These are phyloP conservation scores for Nanger granti DNA, from an alignment of 2,113 vertebrate genomes.

Conservation along the genomic window DNA sequence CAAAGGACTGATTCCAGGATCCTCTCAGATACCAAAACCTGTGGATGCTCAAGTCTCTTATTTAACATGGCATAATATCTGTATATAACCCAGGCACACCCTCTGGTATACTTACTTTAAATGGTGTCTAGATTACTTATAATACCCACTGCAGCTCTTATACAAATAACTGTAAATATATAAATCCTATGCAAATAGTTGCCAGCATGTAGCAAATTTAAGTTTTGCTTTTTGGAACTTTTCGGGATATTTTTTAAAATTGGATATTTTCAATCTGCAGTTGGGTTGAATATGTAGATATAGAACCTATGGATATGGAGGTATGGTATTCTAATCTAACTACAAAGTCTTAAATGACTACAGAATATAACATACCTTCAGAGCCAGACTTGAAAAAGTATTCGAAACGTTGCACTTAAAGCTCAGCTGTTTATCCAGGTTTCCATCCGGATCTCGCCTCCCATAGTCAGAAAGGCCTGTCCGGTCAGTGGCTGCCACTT, in stretches of 20 bases:
- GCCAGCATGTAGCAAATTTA: neutral
- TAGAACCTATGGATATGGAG: neutral
- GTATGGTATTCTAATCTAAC: neutral
- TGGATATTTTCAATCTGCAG: neutral
- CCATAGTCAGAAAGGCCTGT: conserved; percentile 78
- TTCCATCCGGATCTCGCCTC: conserved; percentile 82
- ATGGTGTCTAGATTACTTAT: neutral
- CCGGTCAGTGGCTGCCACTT: conserved; percentile 85
- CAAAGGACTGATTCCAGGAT: neutral
- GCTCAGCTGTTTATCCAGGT: conserved; percentile 91
- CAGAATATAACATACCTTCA: conserved; percentile 83
- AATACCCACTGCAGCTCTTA: neutral
- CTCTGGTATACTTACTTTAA: neutral
- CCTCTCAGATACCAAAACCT: neutral
- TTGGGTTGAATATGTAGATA: neutral
- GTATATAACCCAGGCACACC: neutral
- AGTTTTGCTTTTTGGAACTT: neutral
- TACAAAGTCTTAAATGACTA: neutral
- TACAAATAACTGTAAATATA: neutral
- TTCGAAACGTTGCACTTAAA: conserved; percentile 97
- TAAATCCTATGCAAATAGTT: neutral
- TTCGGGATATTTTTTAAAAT: neutral
- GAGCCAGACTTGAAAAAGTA: conserved; percentile 88
- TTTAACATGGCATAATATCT: neutral
- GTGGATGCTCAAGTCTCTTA: neutral